Evolutionary conservation across 2,113 vertebrate species (phyloP).

Genomic region (Scartelaos histophorus): DNA sequence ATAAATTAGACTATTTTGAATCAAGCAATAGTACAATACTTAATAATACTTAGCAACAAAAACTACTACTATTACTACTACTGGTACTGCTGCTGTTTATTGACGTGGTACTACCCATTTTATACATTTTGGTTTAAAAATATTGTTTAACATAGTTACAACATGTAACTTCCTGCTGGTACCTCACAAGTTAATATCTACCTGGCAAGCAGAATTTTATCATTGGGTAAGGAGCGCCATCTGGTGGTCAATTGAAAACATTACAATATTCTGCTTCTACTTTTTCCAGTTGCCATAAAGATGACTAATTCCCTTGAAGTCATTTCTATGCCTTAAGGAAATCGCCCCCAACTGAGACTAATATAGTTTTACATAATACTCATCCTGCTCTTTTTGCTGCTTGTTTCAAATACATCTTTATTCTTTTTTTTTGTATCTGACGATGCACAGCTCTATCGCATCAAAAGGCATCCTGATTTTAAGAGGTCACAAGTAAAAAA

Average conservation of each 20-base stretch:
- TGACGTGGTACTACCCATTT: background rate
- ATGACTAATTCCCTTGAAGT: constrained; percentile 15
- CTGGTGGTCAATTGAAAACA: constrained; percentile 34
- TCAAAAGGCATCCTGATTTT: constrained; percentile 15
- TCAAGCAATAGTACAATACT: no score
- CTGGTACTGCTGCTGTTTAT: no score
- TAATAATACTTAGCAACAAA: no score
- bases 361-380: background rate
- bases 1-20: no score
- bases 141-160: background rate
- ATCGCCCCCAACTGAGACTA: background rate
- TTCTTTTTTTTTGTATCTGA: background rate
- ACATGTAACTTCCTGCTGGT: background rate
- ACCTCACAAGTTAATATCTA: background rate
- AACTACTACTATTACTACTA: no score
- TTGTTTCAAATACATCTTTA: constrained; percentile 26
- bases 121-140: background rate
- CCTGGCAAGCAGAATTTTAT: background rate
- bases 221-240: constrained; percentile 32
- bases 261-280: background rate
- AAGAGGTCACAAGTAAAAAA: constrained; percentile 12
- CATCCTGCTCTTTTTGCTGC: constrained; percentile 12
- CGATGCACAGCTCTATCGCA: constrained; percentile 15
- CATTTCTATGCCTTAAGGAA: background rate
- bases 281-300: constrained; percentile 23